These are phyloP conservation scores for Struthio camelus DNA, from an alignment of 2,113 vertebrate genomes.

Conservation along the genomic window DNA sequence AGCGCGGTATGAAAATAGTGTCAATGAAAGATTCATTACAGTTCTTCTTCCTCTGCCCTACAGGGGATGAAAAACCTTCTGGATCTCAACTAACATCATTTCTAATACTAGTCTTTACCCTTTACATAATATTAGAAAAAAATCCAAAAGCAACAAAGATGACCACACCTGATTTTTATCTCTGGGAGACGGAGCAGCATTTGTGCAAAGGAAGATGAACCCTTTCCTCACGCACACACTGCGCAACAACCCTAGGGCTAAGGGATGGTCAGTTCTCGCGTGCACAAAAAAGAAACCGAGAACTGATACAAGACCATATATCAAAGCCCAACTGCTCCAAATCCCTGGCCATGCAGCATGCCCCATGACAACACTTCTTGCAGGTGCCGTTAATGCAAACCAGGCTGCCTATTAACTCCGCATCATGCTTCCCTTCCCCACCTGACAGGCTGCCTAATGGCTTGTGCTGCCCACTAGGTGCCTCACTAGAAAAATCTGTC, in stretches of 20 bases:
- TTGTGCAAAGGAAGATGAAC: neutral
- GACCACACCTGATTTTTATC: rapidly evolving
- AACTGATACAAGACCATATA: no score
- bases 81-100: neutral
- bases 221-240: rapidly evolving
- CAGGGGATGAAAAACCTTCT: neutral
- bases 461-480: neutral
- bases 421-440: neutral
- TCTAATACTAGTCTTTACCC: neutral
- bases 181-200: neutral
- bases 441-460: neutral
- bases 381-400: rapidly evolving
- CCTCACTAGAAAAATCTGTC: neutral
- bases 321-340: no score
- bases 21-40: neutral
- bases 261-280: neutral
- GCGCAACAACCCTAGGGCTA: neutral
- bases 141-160: neutral
- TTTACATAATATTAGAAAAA: neutral
- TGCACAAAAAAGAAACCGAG: neutral
- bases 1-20: no score
- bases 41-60: neutral
- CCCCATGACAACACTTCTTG: rapidly evolving
- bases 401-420: rapidly evolving
- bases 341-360: neutral